phyloP scores from a whole-genome alignment of 2,888 invertebrate genomes.

The Cremastinae sp. region DNA sequence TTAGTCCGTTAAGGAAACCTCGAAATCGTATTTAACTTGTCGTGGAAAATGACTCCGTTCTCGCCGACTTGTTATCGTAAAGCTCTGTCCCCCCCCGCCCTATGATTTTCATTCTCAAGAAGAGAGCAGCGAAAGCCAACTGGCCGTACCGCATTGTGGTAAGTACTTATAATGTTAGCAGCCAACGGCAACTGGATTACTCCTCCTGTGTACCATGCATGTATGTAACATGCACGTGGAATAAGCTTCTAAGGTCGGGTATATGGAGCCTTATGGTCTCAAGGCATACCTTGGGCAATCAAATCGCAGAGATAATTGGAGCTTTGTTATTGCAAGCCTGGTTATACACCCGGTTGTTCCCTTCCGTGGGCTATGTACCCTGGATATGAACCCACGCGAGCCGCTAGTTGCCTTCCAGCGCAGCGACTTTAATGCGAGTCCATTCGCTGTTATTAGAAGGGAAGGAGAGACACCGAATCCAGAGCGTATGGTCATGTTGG shows the following conservation, averaged over 20 bases:
- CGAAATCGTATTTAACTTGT: slow-evolving; percentile 24
- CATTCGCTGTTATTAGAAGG: slow-evolving; percentile 50
- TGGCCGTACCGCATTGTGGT: slow-evolving; percentile 29
- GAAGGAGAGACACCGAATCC: slow-evolving; percentile 5
- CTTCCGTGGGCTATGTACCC: slow-evolving; percentile 5
- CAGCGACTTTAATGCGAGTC: slow-evolving; percentile 63
- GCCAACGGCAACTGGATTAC: slow-evolving; percentile 21
- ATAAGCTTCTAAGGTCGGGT: slow-evolving; percentile 38
- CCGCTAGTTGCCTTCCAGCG: slow-evolving; percentile 38
- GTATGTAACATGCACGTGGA: too few species aligned
- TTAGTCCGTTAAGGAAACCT: not conserved
- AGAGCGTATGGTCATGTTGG: not conserved
- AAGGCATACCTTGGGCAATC: slow-evolving; percentile 55
- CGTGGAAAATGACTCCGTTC: slow-evolving; percentile 18
- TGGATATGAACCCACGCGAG: slow-evolving; percentile 30
- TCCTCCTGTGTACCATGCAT: slow-evolving; percentile 19
- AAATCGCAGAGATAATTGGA: slow-evolving; percentile 66
- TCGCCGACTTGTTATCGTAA: slow-evolving; percentile 13
- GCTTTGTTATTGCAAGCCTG: slow-evolving; percentile 63
- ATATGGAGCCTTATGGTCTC: slow-evolving; percentile 51
- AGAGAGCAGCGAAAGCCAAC: slow-evolving; percentile 6
- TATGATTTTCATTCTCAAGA: too few species aligned
- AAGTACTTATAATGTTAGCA: slow-evolving; percentile 30
- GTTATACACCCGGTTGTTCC: slow-evolving; percentile 57
- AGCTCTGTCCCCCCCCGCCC: slow-evolving; percentile 16